Conservation (phyloP, 2,113 vertebrate genomes). For the Onychorhynchus coronatus region DNA sequence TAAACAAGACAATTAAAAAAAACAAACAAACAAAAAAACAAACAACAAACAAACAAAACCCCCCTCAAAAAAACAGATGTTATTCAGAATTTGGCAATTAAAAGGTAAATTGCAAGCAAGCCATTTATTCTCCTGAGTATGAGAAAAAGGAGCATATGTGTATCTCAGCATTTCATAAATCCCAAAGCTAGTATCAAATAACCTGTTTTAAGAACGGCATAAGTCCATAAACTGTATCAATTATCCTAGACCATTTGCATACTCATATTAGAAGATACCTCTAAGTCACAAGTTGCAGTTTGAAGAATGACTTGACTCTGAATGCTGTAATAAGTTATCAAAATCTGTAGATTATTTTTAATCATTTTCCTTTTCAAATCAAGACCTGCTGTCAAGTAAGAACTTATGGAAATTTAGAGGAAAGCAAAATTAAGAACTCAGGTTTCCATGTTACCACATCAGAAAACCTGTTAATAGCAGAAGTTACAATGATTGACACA, state of each 20-base stretch:
- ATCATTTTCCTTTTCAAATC: not conserved
- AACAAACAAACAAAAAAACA: not conserved
- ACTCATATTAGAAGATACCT: not conserved
- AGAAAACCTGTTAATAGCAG: not conserved
- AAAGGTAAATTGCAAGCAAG: not conserved
- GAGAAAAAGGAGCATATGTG: not conserved
- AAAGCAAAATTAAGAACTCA: not conserved
- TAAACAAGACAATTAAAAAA: not conserved
- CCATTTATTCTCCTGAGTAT: not conserved
- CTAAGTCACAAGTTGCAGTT: not conserved
- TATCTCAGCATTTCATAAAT: not conserved
- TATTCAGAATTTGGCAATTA: not conserved
- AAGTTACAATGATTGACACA: not conserved
- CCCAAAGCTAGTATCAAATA: not conserved
- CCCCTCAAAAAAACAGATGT: accelerated
- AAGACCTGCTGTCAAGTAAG: not conserved
- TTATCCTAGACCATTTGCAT: not conserved
- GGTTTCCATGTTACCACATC: not conserved
- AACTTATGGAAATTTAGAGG: not conserved
- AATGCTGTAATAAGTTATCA: not conserved
- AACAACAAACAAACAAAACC: not conserved
- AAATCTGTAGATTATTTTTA: not conserved
- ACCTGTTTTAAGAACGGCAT: not conserved
- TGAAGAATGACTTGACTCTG: not conserved
- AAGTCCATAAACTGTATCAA: not conserved